Percentiles rank a stretch among this genome's conserved stretches.
Conservation (phyloP, 2,113 vertebrate species). For the Prochilodus magdalenae region DNA sequence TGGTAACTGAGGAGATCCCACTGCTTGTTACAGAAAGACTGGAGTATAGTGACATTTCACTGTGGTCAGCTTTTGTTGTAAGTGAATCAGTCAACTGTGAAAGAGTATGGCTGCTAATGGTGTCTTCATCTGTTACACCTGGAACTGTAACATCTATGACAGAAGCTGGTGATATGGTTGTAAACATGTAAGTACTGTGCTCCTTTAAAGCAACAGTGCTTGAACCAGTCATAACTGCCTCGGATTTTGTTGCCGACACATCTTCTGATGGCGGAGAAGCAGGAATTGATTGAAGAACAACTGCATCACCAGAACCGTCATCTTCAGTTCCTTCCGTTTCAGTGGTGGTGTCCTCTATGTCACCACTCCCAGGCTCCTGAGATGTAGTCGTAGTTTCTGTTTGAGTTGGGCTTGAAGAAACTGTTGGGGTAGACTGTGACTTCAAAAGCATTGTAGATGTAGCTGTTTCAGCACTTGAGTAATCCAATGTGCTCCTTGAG, state of each 20-base stretch:
- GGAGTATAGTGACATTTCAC: background rate
- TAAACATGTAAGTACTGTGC: background rate
- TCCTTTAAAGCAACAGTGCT: background rate
- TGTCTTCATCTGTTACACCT: no score
- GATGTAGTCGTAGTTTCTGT: conserved; percentile 2
- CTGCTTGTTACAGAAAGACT: background rate
- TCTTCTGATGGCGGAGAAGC: background rate
- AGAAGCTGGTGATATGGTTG: background rate
- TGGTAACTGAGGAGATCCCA: background rate
- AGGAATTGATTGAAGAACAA: conserved; percentile 2
- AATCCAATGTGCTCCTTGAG: conserved; percentile 14
- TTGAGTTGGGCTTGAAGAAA: conserved; percentile 16
- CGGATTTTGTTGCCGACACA: background rate
- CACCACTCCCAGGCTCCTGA: conserved; percentile 46
- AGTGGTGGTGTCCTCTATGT: conserved; percentile 29
- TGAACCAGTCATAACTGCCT: background rate
- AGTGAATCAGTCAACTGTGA: conserved; percentile 1
- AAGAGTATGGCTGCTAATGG: no score
- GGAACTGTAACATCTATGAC: background rate
- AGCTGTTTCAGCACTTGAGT: conserved; percentile 13
- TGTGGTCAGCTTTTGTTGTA: no score
- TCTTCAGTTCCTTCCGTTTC: conserved; percentile 41
- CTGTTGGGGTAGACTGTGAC: conserved; percentile 16
- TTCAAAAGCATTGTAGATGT: conserved; percentile 6
- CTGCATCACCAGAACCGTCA: conserved; percentile 49